Evolutionary conservation across 2,888 invertebrate species (phyloP).

Genomic region (Minunthozetes semirufus): DNA sequence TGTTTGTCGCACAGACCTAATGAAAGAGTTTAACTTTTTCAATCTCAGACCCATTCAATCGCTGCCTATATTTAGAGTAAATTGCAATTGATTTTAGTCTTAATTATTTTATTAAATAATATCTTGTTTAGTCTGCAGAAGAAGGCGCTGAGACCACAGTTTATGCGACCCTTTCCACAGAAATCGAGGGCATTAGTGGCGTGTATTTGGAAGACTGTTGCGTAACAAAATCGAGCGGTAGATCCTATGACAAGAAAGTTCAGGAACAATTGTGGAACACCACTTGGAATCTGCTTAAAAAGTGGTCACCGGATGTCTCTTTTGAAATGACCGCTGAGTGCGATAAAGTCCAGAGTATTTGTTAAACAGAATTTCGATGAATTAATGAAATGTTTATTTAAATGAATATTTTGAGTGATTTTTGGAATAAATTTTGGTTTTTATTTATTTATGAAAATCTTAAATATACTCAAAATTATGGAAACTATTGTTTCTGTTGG

Average conservation of each 20-base stretch:
- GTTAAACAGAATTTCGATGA: too few species aligned
- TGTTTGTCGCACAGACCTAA: conserved; percentile 66
- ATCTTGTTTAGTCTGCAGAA: conserved; percentile 52
- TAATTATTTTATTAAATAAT: background rate
- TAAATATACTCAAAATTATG: too few species aligned
- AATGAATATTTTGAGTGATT: too few species aligned
- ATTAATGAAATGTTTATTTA: too few species aligned
- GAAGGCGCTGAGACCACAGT: conserved; percentile 72
- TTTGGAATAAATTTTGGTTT: too few species aligned
- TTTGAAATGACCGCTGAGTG: background rate
- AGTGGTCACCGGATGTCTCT: conserved; percentile 1
- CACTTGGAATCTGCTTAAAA: conserved; percentile 48
- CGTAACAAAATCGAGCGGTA: conserved; percentile 44
- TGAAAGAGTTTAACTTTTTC: conserved; percentile 33
- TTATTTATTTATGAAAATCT: too few species aligned
- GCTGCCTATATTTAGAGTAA: conserved; percentile 32
- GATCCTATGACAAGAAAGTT: conserved; percentile 55
- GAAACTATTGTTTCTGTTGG: too few species aligned
- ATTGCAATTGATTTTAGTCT: background rate
- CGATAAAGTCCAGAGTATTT: background rate
- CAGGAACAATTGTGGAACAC: conserved; percentile 64
- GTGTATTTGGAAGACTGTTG: conserved; percentile 71
- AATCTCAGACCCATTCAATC: conserved; percentile 26
- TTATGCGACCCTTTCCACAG: conserved; percentile 65
- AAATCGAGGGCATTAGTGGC: conserved; percentile 69